Evolutionary conservation across 2,113 vertebrate genomes (phyloP).

Genomic region (Paedocypris sp.): DNA sequence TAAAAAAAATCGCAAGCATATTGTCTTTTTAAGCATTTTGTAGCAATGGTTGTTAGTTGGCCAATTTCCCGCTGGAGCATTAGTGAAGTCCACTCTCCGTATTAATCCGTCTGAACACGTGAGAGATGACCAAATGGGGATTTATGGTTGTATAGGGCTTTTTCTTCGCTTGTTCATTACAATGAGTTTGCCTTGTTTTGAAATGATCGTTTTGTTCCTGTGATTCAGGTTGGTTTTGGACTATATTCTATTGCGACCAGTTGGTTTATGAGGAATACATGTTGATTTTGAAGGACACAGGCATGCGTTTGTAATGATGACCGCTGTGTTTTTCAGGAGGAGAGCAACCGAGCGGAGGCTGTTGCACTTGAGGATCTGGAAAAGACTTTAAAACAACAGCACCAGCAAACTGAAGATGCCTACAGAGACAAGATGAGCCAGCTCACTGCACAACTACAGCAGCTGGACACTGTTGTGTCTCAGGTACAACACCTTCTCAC

Average conservation of each 20-base stretch:
- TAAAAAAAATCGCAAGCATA: conserved; percentile 38
- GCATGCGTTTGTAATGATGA: background rate
- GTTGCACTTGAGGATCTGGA: conserved; percentile 48
- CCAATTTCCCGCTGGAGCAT: conserved; percentile 45
- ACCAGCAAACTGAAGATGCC: conserved; percentile 50
- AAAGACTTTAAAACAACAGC: conserved; percentile 41
- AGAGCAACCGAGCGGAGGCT: conserved; percentile 49
- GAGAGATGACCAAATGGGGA: conserved; percentile 43
- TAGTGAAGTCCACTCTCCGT: conserved; percentile 16
- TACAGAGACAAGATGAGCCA: conserved; percentile 60
- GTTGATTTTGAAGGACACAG: background rate
- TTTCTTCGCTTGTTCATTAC: background rate
- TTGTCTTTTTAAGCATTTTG: conserved; percentile 31
- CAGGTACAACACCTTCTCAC: conserved; percentile 45
- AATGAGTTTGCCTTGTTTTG: too few relatives aligned
- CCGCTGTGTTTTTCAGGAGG: conserved; percentile 39
- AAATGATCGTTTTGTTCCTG: background rate
- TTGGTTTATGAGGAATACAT: background rate
- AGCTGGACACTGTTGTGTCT: conserved; percentile 56
- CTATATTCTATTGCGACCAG: background rate
- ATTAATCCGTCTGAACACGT: conserved; percentile 48
- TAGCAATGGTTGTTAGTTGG: conserved; percentile 34
- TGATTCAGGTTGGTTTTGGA: background rate
- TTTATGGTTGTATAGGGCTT: conserved; percentile 31
- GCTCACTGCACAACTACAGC: conserved; percentile 55